These are phyloP conservation scores for Actenoides hombroni DNA, from an alignment of 2,113 vertebrate genomes.

Conservation along the genomic window DNA sequence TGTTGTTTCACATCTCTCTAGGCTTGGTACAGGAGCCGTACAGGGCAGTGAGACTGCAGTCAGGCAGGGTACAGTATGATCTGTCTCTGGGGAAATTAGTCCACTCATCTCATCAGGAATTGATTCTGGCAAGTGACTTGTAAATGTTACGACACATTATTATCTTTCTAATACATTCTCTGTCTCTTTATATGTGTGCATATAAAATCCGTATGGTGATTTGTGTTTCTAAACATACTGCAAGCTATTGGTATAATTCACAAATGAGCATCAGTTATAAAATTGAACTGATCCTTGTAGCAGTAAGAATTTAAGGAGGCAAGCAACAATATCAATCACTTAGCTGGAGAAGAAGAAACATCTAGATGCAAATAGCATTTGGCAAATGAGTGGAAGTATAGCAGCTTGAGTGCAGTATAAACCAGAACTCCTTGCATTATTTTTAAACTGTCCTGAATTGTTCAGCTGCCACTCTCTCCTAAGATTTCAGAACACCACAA, in stretches of 20 bases:
- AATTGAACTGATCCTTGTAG: neutral
- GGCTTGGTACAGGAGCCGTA: neutral
- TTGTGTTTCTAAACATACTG: neutral
- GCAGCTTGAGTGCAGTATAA: neutral
- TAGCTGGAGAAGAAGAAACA: constrained; percentile 1
- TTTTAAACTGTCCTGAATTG: neutral
- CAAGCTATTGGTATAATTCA: neutral
- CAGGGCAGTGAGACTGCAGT: neutral
- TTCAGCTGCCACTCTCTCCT: neutral
- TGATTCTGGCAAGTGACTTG: neutral
- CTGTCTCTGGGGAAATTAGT: constrained; percentile 38
- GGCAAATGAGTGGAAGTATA: neutral
- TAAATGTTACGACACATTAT: neutral
- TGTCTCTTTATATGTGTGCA: neutral
- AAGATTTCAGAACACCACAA: neutral
- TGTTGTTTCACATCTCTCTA: neutral
- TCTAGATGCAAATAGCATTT: neutral
- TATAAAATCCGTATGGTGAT: neutral
- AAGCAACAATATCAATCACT: neutral
- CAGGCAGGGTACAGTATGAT: neutral
- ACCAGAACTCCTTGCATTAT: neutral
- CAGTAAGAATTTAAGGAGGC: neutral
- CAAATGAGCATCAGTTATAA: constrained; percentile 1
- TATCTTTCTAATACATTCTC: neutral
- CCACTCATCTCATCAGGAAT: constrained; percentile 33